phyloP scores from a whole-genome alignment of 2,888 invertebrate species.

The Leptinotarsa juncta region DNA sequence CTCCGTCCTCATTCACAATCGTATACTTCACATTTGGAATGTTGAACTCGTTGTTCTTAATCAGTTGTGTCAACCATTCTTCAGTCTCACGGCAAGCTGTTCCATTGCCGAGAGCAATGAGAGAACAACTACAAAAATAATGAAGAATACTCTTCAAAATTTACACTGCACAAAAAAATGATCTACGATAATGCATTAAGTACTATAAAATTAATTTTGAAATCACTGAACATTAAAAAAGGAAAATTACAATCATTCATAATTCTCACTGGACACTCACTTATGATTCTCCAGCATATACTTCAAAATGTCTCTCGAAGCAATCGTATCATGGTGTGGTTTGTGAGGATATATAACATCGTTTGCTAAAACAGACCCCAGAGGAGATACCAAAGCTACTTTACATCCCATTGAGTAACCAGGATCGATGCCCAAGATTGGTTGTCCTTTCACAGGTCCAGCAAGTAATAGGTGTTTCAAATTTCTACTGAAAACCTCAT shows the following conservation, averaged over 20 bases:
- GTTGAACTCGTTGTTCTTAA: constrained; percentile 70
- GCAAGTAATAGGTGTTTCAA: constrained; percentile 84
- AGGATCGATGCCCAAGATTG: constrained; percentile 89
- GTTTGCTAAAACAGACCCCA: constrained; percentile 77
- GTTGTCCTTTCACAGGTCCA: constrained; percentile 83
- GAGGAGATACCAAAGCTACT: constrained; percentile 81
- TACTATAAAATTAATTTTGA: too few relatives aligned
- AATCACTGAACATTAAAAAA: too few relatives aligned
- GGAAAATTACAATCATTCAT: background rate
- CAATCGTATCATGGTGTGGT: constrained; percentile 59
- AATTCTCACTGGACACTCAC: constrained; percentile 60
- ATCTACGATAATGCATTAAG: too few relatives aligned
- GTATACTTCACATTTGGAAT: constrained; percentile 75
- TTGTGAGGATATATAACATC: constrained; percentile 77
- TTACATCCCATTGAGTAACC: constrained; percentile 92
- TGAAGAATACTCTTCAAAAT: background rate
- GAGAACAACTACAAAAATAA: constrained; percentile 72
- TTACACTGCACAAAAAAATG: background rate
- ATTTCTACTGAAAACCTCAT: constrained; percentile 87
- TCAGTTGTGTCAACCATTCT: constrained; percentile 74
- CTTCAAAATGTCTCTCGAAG: constrained; percentile 66
- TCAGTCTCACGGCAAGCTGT: constrained; percentile 92
- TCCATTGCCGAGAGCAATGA: constrained; percentile 93
- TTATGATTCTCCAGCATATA: constrained; percentile 71
- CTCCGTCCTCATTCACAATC: constrained; percentile 91